Conservation (phyloP, 2,797 vertebrate species). For the Gymnothorax reevesii region DNA sequence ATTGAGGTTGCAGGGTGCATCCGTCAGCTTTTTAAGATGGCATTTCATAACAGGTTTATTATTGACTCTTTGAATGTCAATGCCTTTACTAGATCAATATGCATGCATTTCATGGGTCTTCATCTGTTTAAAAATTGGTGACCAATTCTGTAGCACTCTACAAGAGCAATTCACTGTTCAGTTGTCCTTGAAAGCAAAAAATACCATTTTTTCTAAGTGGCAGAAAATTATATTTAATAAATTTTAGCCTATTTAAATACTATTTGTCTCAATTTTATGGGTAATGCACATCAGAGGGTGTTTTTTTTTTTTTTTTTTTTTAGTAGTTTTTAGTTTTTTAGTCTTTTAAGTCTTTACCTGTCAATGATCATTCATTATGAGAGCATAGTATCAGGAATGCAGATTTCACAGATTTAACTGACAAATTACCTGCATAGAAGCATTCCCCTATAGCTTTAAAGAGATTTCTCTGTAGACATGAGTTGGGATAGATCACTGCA, state of each 20-base stretch:
- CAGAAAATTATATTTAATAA: not conserved
- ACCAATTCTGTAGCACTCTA: no score
- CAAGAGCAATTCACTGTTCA: no score
- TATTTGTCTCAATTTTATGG: not conserved
- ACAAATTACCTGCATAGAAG: not conserved
- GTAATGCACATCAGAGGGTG: not conserved
- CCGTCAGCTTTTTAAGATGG: not conserved
- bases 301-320: not conserved
- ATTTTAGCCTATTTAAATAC: not conserved
- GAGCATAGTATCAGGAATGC: not conserved
- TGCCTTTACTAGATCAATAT: not conserved
- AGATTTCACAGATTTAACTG: not conserved
- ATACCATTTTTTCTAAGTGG: not conserved
- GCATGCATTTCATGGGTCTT: not conserved
- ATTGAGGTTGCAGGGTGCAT: not conserved
- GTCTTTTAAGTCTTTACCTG: not conserved
- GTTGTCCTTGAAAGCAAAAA: not conserved
- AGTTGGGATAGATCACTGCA: not conserved
- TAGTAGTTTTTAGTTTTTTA: not conserved
- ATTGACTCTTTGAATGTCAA: not conserved
- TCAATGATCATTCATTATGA: not conserved
- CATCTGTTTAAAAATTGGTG: not conserved
- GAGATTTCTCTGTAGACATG: not conserved
- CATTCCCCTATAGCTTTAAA: not conserved
- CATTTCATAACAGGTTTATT: not conserved